Evolutionary conservation across 2,888 invertebrate species (phyloP).

Genomic region (Ditylenchus weischeri): DNA sequence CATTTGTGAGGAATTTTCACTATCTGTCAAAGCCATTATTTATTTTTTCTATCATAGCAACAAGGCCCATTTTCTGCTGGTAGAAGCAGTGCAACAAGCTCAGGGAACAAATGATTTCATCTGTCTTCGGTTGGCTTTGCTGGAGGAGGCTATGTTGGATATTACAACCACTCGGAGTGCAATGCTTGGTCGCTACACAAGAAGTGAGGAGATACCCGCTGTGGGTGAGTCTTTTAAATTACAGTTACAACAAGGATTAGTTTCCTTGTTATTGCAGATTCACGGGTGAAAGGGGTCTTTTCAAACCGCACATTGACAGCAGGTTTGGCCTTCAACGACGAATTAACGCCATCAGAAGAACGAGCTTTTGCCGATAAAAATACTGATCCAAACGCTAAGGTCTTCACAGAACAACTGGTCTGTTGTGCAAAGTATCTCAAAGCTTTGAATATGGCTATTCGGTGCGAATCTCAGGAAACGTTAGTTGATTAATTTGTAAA

Average conservation of each 20-base stretch:
- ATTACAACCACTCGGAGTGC: neutral
- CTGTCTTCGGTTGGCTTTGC: neutral
- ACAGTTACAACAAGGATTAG: neutral
- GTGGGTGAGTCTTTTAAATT: neutral
- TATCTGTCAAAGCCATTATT: neutral
- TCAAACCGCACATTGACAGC: too few relatives aligned
- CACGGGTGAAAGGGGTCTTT: neutral
- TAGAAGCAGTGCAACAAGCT: constrained; percentile 7
- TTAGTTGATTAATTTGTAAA: neutral
- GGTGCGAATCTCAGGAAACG: constrained; percentile 5
- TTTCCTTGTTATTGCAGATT: neutral
- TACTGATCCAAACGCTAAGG: neutral
- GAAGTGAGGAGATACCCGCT: neutral
- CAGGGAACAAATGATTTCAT: constrained; percentile 9
- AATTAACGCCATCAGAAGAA: constrained; percentile 3
- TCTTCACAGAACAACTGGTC: constrained; percentile 6
- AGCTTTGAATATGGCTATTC: constrained; percentile 10
- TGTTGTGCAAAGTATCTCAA: neutral
- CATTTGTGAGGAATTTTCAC: neutral
- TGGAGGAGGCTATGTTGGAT: neutral
- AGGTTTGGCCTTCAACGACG: neutral
- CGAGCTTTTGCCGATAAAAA: constrained; percentile 11
- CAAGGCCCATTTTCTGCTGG: constrained; percentile 3
- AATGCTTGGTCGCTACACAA: constrained; percentile 5
- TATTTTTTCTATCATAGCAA: neutral